Conservation (phyloP, 30 jellyfish, hydroid and myxozoan genomes). For the Aurelia aurita region DNA sequence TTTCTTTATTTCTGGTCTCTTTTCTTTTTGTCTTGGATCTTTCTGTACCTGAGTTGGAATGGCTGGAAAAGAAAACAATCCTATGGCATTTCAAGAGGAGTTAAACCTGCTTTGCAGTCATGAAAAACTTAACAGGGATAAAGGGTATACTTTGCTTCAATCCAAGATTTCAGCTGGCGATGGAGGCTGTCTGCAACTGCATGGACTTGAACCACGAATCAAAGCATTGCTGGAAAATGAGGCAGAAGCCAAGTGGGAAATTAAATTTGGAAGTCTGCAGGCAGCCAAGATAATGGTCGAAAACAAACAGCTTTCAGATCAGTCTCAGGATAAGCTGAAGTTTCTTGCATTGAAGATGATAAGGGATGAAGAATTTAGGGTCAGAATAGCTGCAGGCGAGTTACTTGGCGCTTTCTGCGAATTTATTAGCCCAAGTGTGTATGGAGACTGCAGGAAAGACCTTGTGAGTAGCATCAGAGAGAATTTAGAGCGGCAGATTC, state of each 20-base stretch:
- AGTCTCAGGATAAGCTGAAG: slow-evolving; percentile 30
- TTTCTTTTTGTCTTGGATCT: too few relatives aligned
- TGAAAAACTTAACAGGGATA: slow-evolving; percentile 90
- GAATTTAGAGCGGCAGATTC: slow-evolving; percentile 85
- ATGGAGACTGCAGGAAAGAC: slow-evolving; percentile 62
- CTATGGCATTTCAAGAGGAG: slow-evolving; percentile 38
- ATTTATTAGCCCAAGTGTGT: slow-evolving; percentile 63
- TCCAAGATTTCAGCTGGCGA: slow-evolving; percentile 14
- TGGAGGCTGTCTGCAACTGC: slow-evolving; percentile 8
- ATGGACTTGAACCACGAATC: slow-evolving; percentile 26
- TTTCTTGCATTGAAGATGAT: slow-evolving; percentile 45
- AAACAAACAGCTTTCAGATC: slow-evolving; percentile 10
- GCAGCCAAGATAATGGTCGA: slow-evolving; percentile 74
- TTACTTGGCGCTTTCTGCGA: slow-evolving; percentile 88
- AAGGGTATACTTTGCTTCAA: slow-evolving; percentile 61
- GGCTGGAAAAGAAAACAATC: slow-evolving; percentile 18
- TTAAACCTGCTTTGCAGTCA: slow-evolving; percentile 86
- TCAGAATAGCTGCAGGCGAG: slow-evolving; percentile 95
- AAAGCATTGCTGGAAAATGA: background rate
- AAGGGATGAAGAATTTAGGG: slow-evolving; percentile 89
- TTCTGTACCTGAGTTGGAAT: background rate
- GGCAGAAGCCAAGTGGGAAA: slow-evolving; percentile 79
- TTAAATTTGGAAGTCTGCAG: slow-evolving; percentile 76
- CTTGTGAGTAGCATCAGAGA: slow-evolving; percentile 78
- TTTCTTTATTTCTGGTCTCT: too few relatives aligned